These are phyloP conservation scores for Aldabrachelys gigantea DNA, from an alignment of 2,113 vertebrate species.

Conservation along the genomic window DNA sequence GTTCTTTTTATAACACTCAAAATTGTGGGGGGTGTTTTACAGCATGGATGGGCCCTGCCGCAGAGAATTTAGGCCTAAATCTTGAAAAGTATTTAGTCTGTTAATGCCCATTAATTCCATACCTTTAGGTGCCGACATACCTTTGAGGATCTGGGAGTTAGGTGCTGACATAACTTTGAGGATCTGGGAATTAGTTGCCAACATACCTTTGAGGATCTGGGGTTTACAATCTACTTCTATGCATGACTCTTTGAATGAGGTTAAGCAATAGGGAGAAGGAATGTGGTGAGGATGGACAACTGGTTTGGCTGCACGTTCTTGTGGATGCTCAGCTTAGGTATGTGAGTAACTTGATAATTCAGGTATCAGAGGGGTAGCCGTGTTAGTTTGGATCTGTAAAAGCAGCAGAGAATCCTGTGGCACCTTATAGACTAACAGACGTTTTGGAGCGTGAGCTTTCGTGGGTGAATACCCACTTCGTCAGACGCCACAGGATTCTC, in stretches of 20 bases:
- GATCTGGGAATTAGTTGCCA: background rate
- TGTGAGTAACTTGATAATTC: background rate
- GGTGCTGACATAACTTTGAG: background rate
- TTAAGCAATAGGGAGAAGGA: background rate
- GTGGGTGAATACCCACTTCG: too few species aligned
- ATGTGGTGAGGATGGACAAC: background rate
- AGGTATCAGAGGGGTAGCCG: background rate
- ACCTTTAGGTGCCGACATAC: too few species aligned
- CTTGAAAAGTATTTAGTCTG: background rate
- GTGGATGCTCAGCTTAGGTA: background rate
- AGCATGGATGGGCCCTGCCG: background rate
- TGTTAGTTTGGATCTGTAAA: too few species aligned
- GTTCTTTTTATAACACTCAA: background rate
- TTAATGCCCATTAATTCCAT: background rate
- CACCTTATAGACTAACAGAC: too few species aligned
- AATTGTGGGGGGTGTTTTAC: background rate
- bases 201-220: background rate
- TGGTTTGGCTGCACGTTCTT: background rate
- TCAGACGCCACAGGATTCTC: too few species aligned
- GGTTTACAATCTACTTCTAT: background rate
- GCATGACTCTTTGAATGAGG: background rate
- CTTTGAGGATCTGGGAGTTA: background rate
- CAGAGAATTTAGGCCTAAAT: background rate
- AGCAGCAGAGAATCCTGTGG: too few species aligned
- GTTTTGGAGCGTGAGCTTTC: too few species aligned